A percentile compares a stretch with the other conserved stretches of the same genome.
These are phyloP conservation scores for Patagioenas fasciata DNA, from an alignment of 2,113 vertebrate genomes.

Conservation along the genomic window DNA sequence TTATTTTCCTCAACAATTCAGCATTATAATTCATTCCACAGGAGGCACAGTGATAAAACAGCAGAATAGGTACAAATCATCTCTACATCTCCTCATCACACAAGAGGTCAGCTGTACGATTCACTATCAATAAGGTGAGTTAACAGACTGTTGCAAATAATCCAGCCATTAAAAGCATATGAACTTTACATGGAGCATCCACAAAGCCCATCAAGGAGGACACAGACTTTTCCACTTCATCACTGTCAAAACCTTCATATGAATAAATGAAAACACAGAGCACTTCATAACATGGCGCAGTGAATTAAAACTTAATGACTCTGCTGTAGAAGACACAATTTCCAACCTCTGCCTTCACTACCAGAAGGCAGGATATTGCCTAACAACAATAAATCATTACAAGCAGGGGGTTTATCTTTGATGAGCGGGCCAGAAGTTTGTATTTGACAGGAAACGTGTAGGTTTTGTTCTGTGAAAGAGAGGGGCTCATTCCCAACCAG, in stretches of 20 bases:
- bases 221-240: neutral
- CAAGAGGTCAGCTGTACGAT: neutral
- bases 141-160: neutral
- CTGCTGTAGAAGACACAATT: neutral
- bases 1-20: slow-evolving; percentile 15
- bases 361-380: neutral
- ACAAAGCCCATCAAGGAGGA: accelerated
- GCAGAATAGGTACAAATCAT: neutral
- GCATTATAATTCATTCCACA: neutral
- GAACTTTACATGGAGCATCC: neutral
- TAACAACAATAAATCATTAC: neutral
- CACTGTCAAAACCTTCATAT: neutral
- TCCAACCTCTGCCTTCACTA: neutral
- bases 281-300: neutral
- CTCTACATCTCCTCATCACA: neutral
- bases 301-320: neutral
- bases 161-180: neutral
- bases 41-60: neutral
- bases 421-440: neutral
- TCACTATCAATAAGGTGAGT: neutral
- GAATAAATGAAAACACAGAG: neutral
- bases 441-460: accelerated
- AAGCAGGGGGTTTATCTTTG: neutral
- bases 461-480: neutral
- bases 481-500: neutral